A percentile compares a stretch with the other conserved stretches of the same genome.
These are phyloP conservation scores for Bubalus kerabau DNA, from an alignment of 2,113 vertebrate species.

Conservation along the genomic window DNA sequence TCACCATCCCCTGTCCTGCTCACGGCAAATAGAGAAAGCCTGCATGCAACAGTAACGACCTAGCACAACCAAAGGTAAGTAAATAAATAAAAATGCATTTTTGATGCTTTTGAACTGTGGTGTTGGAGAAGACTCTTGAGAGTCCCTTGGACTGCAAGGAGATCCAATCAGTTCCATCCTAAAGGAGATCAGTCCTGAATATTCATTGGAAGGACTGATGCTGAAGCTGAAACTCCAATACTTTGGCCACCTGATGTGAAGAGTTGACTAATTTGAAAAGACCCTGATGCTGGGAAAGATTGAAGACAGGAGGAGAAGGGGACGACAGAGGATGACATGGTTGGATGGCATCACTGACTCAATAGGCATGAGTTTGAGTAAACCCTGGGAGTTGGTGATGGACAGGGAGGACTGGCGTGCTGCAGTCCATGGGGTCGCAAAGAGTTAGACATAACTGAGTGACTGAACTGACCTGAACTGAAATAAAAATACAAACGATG, in stretches of 20 bases:
- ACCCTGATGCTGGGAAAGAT: neutral
- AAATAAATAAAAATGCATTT: neutral
- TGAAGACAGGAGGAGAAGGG: neutral
- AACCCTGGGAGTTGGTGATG: neutral
- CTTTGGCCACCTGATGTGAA: neutral
- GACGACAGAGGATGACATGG: neutral
- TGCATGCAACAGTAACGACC: neutral
- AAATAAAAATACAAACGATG: neutral
- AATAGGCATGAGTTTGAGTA: neutral
- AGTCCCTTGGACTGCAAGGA: neutral
- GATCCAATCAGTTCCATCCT: neutral
- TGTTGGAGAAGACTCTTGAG: neutral
- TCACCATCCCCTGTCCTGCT: neutral
- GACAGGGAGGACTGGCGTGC: neutral
- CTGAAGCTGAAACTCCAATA: neutral
- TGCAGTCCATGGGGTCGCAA: neutral
- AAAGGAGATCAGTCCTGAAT: neutral
- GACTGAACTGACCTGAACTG: neutral
- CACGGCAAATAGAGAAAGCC: neutral
- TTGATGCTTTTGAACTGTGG: neutral
- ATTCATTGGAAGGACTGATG: neutral
- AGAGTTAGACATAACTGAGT: neutral
- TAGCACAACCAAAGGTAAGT: neutral
- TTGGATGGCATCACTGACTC: neutral
- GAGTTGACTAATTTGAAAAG: neutral